These are phyloP conservation scores for Hemichromis elongatus DNA, from an alignment of 2,113 vertebrate species.

Conservation along the genomic window DNA sequence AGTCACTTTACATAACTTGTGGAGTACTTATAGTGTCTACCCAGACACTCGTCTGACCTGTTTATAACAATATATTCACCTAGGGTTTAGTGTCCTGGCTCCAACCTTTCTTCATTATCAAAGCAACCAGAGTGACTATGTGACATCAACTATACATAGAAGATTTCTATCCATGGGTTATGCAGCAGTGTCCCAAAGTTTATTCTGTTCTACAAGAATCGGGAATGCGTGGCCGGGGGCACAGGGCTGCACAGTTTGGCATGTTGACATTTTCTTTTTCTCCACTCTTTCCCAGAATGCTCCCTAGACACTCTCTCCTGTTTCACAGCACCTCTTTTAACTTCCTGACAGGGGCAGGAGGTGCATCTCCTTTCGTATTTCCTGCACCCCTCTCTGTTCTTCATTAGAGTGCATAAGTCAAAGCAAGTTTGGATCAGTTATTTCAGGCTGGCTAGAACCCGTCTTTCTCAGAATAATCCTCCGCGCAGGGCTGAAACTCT, in stretches of 20 bases:
- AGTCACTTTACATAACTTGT: constrained; percentile 2
- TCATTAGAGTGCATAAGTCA: constrained; percentile 54
- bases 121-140: not conserved
- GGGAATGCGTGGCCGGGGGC: constrained; percentile 15
- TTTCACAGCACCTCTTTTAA: constrained; percentile 54
- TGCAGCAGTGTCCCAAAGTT: not conserved
- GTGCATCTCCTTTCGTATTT: constrained; percentile 15
- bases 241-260: constrained; percentile 4
- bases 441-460: constrained; percentile 64
- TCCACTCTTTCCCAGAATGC: constrained; percentile 38
- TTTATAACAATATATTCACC: not conserved
- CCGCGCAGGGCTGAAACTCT: constrained; percentile 53
- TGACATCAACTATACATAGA: not conserved
- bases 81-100: not conserved
- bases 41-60: constrained; percentile 3
- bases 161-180: not conserved
- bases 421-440: constrained; percentile 63
- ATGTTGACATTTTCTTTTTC: constrained; percentile 53
- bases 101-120: not conserved
- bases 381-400: constrained; percentile 29
- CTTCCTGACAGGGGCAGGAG: constrained; percentile 35
- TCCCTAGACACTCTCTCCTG: constrained; percentile 32
- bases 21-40: not conserved
- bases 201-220: not conserved
- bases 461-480: constrained; percentile 71